Evolutionary conservation across 2,797 vertebrate genomes (phyloP), one percentile per base, ranked within the genome.

Genomic region (Cygnus olor): DNA sequence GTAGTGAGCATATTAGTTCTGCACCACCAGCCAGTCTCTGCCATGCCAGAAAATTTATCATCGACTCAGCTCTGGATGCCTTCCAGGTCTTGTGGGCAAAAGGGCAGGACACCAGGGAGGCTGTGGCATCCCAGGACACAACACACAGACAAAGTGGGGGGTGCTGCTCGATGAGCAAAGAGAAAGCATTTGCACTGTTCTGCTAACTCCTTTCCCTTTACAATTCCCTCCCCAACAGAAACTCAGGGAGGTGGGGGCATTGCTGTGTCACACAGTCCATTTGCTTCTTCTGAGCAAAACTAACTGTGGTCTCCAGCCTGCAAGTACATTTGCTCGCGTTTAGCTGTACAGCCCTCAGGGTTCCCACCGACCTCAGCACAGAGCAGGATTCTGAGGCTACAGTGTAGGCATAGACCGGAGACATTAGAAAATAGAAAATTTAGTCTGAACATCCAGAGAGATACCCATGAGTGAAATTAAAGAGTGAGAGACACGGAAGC

Each of bases 281-380:
- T 49, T 53, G 14, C 30, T 80, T 42, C 49, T 53, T 11, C 38
- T 44, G 73, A 57, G 38, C 30, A 40, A 28, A 79, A 14, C 13
- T 34, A 24, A 8, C 22, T 5, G 27, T 1, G 2, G 11, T 22
- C 45, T 63, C 10, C 3, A 5, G 4, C 51, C 65, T n/a, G 14
- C 0, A 0, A 57, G 16, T 6, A 11, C 12, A 2, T 77, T 72
- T 60, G 34, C 28, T 91, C 8, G 0, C 2, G 19, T 14, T n/a
- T 40, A 66, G 30, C 21, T 66, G 42, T 44, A 45, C 21, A 15
- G 42, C 40, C 40, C 40, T 45, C 14, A 2, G 40, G 20, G 32
- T 6, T 49, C 36, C 45, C 0, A 0, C 36, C 32, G 42, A 9
- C 34, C 42, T 28, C 0, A 0, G 16, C 0, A 1, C 6, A 6